phyloP scores from a whole-genome alignment of 2,888 invertebrate genomes.

The Synergus laeviventris region DNA sequence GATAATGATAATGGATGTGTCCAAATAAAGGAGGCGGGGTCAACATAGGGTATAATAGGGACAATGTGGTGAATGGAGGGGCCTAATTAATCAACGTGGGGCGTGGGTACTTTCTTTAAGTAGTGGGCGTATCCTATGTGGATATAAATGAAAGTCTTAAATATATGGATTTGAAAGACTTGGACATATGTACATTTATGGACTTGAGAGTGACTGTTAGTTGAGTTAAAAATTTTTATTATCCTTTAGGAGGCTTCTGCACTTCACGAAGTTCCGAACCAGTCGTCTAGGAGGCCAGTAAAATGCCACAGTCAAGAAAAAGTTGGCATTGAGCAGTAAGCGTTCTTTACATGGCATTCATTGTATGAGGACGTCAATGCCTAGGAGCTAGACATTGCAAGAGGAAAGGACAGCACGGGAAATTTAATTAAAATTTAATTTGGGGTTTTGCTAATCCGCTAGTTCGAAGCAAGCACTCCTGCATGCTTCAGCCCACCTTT shows the following conservation, averaged over 20 bases:
- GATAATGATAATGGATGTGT: too few species aligned
- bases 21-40: too few species aligned
- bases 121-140: too few species aligned
- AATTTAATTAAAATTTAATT: conserved; percentile 73
- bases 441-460: conserved; percentile 68
- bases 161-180: too few species aligned
- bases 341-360: neutral
- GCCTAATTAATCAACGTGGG: too few species aligned
- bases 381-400: conserved; percentile 10
- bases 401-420: conserved; percentile 42
- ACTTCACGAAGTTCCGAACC: neutral
- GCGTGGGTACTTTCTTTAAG: too few species aligned
- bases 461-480: conserved; percentile 53
- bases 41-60: too few species aligned
- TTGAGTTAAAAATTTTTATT: neutral
- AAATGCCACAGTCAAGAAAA: conserved; percentile 41
- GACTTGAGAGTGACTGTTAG: too few species aligned
- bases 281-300: conserved; percentile 14
- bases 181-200: too few species aligned
- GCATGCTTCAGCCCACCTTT: conserved; percentile 4
- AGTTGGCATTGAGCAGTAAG: conserved; percentile 45
- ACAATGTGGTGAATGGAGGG: too few species aligned
- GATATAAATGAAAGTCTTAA: too few species aligned
- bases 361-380: conserved; percentile 15
- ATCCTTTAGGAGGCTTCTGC: neutral